Base-by-base conservation (phyloP, 1,140 invertebrate species). In the Fragariocoptes setiger region DNA sequence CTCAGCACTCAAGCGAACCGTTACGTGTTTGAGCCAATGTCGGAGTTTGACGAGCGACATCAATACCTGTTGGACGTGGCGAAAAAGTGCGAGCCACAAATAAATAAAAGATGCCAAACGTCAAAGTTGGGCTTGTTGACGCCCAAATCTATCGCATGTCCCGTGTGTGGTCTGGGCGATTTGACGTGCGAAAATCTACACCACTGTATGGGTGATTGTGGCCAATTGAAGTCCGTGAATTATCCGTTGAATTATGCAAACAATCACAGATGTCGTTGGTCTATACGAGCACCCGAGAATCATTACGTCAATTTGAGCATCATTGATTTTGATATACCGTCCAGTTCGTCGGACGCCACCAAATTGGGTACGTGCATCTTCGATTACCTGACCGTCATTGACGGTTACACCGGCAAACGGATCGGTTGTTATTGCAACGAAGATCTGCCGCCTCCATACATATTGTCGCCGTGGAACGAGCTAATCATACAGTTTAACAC, bases 281-380 rank as follows among this genome's bases (percentile, higher is more conserved):
- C 47, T 18, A 53, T 53, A 15, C 14, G 22, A 20, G 51, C 49
- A 14, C 35, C 46, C 15, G 40, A 38, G 4, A 40, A 40, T 16
- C 45, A 50, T 42, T 53, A 51, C 37, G 49, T 53, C 14, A 53
- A 52, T 38, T 21, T 53, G 3, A 50, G 50, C 3, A 44, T 53
- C 19, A 44, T 51, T 35, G 51, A 53, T 38, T 53, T 53, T 36
- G 51, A 53, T 35, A 42, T 53, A 36, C 39, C 43, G 4, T n/a
- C n/a, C n/a, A 31, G 19, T 20, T 17, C 39, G 2, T 16, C 22
- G 13, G 17, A 14, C 19, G 25, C 16, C 16, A 38, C 19, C 21
- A 17, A 15, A 46, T n/a, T 12, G 12, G 25, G 18, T 4, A 41
- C 16, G 21, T 53, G 52, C 17, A 37, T 49, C 8, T 49, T 49